Evolutionary conservation across 2,888 invertebrate genomes (phyloP), one percentile per base, ranked within the genome.

Genomic region (Zeuzera pyrina): DNA sequence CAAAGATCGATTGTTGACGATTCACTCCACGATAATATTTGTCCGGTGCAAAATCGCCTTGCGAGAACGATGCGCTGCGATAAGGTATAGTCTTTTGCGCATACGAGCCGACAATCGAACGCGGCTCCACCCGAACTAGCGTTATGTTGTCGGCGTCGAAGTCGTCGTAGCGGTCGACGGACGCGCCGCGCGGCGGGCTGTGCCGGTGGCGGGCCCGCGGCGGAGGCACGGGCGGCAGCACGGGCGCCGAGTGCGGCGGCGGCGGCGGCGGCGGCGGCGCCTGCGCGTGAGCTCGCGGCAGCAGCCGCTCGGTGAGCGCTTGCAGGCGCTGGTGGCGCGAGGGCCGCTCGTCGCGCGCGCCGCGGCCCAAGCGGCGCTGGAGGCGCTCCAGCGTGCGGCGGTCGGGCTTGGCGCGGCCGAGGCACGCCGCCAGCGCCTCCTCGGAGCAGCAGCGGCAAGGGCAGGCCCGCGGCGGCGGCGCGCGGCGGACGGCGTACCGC

Each of bases 31-130:
- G 60, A 37, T 73, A 77, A 39, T 78, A 65, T 38, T 77, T 76
- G 41, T 89, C 88, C 32, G 88, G 88, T 1, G 88, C 83, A 52
- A 89, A 91, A 64, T 94, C 94, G 39, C 92, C 92, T 71, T 94
- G 93, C 0, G 94, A 93, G 58, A 95, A 94, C 4, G 94, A 94
- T 3, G 93, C 93, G 56, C 93, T 93, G 22, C 94, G 88, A 59
- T 89, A 91, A 2, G 93, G 92, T 48, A 90, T 88, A 38, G 87
- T 86, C 54, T 88, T 86, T 53, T 88, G 87, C 10, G 87, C 84
- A 54, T 88, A 88, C 0, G 88, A 86, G 15, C 87, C 88, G 28
- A 87, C 79, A 14, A 87, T 84, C 2, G 86, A 85, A 35, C 87
- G 81, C 3, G 87, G 85, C 51, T 89, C 87, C 30, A 87, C 85